These are phyloP conservation scores for Engystomops pustulosus DNA, from an alignment of 2,113 vertebrate species.

Conservation along the genomic window DNA sequence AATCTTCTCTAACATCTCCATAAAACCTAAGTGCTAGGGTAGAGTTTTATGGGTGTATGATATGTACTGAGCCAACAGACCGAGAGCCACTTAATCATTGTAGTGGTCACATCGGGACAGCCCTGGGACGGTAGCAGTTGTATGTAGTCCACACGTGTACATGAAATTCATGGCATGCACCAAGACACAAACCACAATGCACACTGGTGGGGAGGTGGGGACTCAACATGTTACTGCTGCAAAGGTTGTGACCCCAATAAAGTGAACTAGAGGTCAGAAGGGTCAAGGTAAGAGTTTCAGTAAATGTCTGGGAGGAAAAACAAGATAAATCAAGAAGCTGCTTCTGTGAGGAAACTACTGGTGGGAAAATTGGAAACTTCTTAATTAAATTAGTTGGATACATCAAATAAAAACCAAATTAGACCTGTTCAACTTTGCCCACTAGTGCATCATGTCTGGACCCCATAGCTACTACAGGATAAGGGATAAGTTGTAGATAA, in stretches of 20 bases:
- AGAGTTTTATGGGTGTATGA: neutral
- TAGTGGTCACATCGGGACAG: neutral
- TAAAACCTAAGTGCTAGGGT: neutral
- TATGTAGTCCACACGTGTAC: neutral
- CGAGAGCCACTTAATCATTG: neutral
- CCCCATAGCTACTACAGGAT: no score
- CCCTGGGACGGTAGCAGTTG: neutral
- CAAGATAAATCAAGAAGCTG: neutral
- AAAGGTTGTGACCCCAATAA: constrained; percentile 11
- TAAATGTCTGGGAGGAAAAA: neutral
- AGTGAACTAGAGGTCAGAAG: neutral
- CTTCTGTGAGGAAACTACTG: neutral
- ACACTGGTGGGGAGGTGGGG: neutral
- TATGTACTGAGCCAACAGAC: neutral
- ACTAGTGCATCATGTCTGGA: no score
- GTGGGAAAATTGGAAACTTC: neutral
- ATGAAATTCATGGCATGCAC: neutral
- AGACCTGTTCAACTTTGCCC: no score
- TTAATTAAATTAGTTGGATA: no score
- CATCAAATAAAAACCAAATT: no score
- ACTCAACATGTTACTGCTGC: neutral
- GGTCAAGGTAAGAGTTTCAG: neutral
- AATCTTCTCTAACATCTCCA: neutral
- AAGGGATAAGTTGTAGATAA: no score
- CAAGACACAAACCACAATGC: neutral